phyloP scores from a whole-genome alignment of 2,113 vertebrate genomes.

The Brachirus orientalis region DNA sequence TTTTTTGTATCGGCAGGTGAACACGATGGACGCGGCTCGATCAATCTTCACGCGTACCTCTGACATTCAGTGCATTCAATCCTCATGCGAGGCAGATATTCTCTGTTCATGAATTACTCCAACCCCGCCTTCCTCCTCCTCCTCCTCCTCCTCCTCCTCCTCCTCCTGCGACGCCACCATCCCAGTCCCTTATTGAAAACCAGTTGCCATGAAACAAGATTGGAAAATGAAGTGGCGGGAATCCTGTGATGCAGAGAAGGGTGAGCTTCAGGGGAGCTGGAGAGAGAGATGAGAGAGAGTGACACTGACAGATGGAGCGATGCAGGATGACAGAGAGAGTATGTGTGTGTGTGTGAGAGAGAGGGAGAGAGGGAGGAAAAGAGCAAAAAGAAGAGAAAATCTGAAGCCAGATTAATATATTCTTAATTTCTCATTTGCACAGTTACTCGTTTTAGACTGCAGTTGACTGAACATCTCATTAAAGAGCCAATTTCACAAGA shows the following conservation, averaged over 20 bases:
- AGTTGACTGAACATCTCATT: no score
- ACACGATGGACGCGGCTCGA: not conserved
- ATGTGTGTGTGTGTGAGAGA: not conserved
- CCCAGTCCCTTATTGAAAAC: constrained; percentile 52
- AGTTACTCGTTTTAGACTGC: no score
- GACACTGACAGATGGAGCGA: constrained; percentile 34
- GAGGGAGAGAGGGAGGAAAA: not conserved
- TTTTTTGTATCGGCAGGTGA: no score
- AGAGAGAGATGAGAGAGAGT: constrained; percentile 10
- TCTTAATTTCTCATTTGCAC: no score
- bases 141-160: not conserved
- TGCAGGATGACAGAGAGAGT: not conserved
- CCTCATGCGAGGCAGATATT: constrained; percentile 11
- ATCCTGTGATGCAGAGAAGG: constrained; percentile 37
- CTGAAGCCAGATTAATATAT: not conserved
- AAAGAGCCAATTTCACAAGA: no score
- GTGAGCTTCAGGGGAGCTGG: not conserved
- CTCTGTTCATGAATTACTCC: constrained; percentile 5
- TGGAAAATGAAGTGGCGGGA: constrained; percentile 67
- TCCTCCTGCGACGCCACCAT: constrained; percentile 10
- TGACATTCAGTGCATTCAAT: constrained; percentile 10
- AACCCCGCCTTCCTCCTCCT: not conserved
- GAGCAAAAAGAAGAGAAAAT: not conserved
- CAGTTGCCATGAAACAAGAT: constrained; percentile 72
- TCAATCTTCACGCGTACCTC: constrained; percentile 4